Evolutionary conservation across 2,797 vertebrate species (phyloP).

Genomic region (Sebastes iracundus): DNA sequence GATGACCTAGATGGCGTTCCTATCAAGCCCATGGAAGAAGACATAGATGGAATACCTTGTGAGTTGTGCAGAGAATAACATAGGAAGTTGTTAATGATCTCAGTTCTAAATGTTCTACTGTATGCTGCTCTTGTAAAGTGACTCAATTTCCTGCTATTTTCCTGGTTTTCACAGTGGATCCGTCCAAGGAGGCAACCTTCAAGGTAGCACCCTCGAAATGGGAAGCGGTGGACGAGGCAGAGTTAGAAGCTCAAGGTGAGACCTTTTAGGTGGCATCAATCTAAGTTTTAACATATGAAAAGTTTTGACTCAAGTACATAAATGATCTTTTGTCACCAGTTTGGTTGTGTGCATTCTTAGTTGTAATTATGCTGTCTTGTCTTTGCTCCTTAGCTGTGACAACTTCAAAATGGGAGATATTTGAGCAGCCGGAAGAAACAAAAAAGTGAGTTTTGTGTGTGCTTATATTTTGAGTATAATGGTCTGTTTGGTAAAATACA

Average conservation of each 20-base stretch:
- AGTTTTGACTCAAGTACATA: background rate
- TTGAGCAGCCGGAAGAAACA: slow-evolving; percentile 94
- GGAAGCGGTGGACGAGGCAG: slow-evolving; percentile 96
- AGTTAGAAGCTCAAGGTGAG: slow-evolving; percentile 93
- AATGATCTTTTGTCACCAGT: rapidly evolving
- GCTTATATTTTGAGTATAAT: background rate
- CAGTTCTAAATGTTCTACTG: background rate
- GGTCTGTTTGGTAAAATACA: background rate
- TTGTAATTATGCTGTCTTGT: background rate
- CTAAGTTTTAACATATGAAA: background rate
- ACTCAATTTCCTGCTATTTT: slow-evolving; percentile 8
- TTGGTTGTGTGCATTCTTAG: background rate
- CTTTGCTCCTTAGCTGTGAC: slow-evolving; percentile 87
- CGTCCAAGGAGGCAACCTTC: slow-evolving; percentile 91
- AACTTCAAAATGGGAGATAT: slow-evolving; percentile 97
- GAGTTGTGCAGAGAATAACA: slow-evolving; percentile 55
- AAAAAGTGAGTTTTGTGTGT: slow-evolving; percentile 81
- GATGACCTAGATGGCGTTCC: slow-evolving; percentile 97
- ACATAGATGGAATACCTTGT: slow-evolving; percentile 97
- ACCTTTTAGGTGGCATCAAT: background rate
- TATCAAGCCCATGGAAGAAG: slow-evolving; percentile 92
- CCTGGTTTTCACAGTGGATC: slow-evolving; percentile 83
- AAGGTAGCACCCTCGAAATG: slow-evolving; percentile 98
- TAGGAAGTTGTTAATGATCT: background rate
- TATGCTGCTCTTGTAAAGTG: background rate